Evolutionary conservation across 2,113 vertebrate species (phyloP).

Genomic region (Prochilodus magdalenae): DNA sequence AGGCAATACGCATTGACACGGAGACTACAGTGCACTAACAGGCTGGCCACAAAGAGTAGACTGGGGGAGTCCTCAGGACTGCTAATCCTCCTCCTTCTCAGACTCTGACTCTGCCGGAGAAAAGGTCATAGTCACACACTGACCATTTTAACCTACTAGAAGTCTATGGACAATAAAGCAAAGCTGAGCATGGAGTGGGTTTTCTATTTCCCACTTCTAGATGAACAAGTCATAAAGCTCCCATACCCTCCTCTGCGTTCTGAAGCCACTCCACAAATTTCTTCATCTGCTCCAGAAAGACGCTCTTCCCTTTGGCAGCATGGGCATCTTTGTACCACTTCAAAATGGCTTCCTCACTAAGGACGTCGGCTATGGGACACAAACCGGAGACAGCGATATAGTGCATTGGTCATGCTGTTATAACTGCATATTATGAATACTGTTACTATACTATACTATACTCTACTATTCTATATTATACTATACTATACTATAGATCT

Average conservation of each 20-base stretch:
- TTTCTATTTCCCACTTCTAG: background rate
- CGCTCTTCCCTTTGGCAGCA: slow-evolving; percentile 89
- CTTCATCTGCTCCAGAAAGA: slow-evolving; percentile 95
- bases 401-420: no score
- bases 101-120: slow-evolving; percentile 85
- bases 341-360: slow-evolving; percentile 91
- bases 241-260: slow-evolving; percentile 90
- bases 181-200: background rate
- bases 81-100: slow-evolving; percentile 86
- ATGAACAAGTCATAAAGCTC: background rate
- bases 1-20: slow-evolving; percentile 76
- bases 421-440: background rate
- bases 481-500: background rate
- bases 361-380: slow-evolving; percentile 84
- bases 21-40: slow-evolving; percentile 71
- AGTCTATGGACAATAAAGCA: background rate
- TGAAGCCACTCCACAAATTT: slow-evolving; percentile 94
- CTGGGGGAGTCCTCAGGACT: slow-evolving; percentile 2
- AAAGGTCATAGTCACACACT: slow-evolving; percentile 54
- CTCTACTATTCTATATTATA: no score
- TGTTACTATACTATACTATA: no score
- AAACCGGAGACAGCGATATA: background rate
- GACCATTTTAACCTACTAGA: background rate
- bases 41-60: slow-evolving; percentile 22
- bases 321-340: slow-evolving; percentile 93